Percentiles rank a stretch among this genome's conserved stretches.
Conservation (phyloP, 2,888 invertebrate species). For the Platycnemis pennipes region DNA sequence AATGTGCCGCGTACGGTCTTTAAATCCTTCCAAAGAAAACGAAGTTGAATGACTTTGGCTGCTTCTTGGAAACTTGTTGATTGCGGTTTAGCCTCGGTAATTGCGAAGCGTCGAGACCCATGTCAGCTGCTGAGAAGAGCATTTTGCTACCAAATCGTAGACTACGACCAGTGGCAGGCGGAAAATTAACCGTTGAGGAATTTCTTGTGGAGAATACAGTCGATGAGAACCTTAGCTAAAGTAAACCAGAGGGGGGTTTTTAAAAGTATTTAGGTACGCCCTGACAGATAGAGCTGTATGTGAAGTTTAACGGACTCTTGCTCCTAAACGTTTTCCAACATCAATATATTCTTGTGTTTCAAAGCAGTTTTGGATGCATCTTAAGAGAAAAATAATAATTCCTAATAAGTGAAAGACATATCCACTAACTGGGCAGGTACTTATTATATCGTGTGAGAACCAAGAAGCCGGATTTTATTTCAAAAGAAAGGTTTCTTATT, state of each 20-base stretch:
- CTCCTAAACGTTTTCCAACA: too few relatives aligned
- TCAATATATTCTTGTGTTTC: too few relatives aligned
- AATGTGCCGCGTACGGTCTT: too few relatives aligned
- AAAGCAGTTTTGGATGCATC: too few relatives aligned
- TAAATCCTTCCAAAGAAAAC: too few relatives aligned
- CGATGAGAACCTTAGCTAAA: background rate
- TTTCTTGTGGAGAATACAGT: background rate
- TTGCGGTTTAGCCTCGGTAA: background rate
- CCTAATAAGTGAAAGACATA: too few relatives aligned
- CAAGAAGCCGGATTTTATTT: too few relatives aligned
- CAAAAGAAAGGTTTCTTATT: too few relatives aligned
- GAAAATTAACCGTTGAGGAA: background rate
- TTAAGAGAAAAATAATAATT: too few relatives aligned
- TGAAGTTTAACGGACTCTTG: background rate
- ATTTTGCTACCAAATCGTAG: background rate
- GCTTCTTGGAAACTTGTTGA: background rate
- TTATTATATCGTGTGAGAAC: too few relatives aligned
- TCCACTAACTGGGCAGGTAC: too few relatives aligned
- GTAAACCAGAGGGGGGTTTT: background rate
- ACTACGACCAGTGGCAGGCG: background rate
- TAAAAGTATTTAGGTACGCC: too few relatives aligned
- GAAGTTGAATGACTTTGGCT: background rate
- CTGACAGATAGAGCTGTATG: background rate
- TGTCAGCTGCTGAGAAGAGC: background rate
- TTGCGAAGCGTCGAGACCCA: background rate